A percentile compares a stretch with the other conserved stretches of the same genome.
Conservation (phyloP, 2,797 vertebrate species). For the Phalloptychus januarius region DNA sequence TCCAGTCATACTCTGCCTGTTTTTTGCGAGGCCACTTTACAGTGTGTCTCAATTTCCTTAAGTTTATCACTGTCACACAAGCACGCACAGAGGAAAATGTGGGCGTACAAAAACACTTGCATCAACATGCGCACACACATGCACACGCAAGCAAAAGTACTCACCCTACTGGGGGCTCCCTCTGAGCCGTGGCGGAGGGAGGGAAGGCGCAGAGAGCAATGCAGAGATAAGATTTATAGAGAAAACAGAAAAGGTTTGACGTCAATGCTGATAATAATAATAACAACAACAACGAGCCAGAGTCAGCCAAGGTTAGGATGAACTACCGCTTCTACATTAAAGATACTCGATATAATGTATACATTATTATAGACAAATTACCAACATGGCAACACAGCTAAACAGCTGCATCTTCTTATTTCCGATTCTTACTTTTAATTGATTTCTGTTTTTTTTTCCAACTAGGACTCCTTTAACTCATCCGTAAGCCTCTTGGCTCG, state of each 20-base stretch:
- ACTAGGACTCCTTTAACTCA: constrained; percentile 59
- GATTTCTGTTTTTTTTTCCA: constrained; percentile 14
- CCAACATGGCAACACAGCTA: constrained; percentile 46
- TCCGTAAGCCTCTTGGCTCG: constrained; percentile 66
- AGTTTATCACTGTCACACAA: constrained; percentile 59
- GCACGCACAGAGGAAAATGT: constrained; percentile 3
- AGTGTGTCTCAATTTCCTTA: constrained; percentile 50
- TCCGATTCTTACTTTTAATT: constrained; percentile 23
- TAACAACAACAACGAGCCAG: constrained; percentile 75
- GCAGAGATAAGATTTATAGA: constrained; percentile 35
- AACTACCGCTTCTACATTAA: constrained; percentile 70
- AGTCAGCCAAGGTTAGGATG: constrained; percentile 72
- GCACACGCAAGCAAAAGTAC: constrained; percentile 55
- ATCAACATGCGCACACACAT: constrained; percentile 31
- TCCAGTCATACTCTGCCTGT: constrained; percentile 50
- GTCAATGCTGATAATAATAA: constrained; percentile 78
- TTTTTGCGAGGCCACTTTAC: constrained; percentile 51
- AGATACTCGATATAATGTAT: too few relatives aligned
- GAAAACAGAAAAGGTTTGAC: constrained; percentile 70
- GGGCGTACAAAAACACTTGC: constrained; percentile 21
- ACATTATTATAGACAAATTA: constrained; percentile 51
- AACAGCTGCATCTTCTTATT: constrained; percentile 49
- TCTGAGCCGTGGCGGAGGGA: constrained; percentile 67
- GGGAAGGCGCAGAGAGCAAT: constrained; percentile 23
- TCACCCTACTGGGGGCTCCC: constrained; percentile 82